phyloP scores from a whole-genome alignment of 1,140 invertebrate genomes.

The Zelostemma sp. region DNA sequence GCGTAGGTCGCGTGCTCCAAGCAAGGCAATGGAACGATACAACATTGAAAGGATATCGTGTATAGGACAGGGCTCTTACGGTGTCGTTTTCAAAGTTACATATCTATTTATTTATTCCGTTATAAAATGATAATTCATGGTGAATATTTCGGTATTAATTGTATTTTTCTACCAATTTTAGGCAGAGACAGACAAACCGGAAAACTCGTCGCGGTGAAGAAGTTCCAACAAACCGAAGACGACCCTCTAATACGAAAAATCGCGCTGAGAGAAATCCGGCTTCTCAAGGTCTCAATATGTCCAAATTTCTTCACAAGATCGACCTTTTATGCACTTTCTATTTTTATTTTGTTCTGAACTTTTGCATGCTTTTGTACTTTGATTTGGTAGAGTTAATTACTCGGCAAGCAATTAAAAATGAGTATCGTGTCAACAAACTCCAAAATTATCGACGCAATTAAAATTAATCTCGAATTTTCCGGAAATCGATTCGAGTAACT shows the following conservation, averaged over 20 bases:
- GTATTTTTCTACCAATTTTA: no score
- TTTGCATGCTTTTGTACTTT: conserved; percentile 7
- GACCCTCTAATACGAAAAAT: conserved; percentile 99
- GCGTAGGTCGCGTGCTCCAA: conserved; percentile 83
- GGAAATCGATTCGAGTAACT: background rate
- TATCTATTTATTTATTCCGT: no score
- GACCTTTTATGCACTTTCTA: no score
- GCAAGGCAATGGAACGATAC: conserved; percentile 97
- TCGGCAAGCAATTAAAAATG: no score
- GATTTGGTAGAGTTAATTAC: no score
- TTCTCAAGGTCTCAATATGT: conserved; percentile 97
- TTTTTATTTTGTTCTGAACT: background rate
- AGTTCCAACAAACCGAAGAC: conserved; percentile 98
- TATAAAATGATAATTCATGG: no score
- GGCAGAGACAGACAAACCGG: conserved; percentile 97
- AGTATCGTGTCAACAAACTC: no score
- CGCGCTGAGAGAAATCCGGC: conserved; percentile 95
- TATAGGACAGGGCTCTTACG: conserved; percentile 98
- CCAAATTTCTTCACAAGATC: no score
- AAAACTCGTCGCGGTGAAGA: conserved; percentile 97
- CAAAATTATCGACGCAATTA: no score
- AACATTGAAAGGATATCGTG: conserved; percentile 95
- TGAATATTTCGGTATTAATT: no score
- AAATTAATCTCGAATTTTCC: no score
- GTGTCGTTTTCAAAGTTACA: conserved; percentile 99